These are phyloP conservation scores for Peromyscus melanophrys DNA, from an alignment of 2,797 vertebrate genomes.

Conservation along the genomic window DNA sequence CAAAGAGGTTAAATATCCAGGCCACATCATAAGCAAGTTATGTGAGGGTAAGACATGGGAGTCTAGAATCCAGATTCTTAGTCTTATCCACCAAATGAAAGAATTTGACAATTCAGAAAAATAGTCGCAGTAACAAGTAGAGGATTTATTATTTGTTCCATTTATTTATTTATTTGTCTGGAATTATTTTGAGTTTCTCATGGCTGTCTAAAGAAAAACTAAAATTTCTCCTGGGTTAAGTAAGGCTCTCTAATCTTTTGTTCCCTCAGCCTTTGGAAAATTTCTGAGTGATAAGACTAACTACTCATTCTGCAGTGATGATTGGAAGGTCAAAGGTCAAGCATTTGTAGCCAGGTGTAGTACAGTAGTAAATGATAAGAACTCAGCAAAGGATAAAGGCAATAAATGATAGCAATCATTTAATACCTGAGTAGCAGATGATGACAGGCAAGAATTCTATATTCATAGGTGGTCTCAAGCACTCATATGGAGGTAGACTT, in stretches of 20 bases:
- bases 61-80: not conserved
- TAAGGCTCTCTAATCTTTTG: not conserved
- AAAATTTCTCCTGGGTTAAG: no score
- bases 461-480: not conserved
- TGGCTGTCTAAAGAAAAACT: not conserved
- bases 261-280: not conserved
- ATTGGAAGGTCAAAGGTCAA: not conserved
- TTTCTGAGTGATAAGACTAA: not conserved
- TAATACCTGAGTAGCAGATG: not conserved
- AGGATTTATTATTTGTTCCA: not conserved
- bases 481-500: not conserved
- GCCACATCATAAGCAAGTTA: not conserved
- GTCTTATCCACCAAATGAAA: not conserved
- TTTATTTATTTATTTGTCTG: not conserved
- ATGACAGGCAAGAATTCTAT: not conserved
- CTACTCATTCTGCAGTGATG: not conserved
- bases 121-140: not conserved
- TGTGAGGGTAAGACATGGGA: not conserved
- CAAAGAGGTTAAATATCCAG: not conserved
- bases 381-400: not conserved
- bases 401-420: not conserved
- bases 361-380: not conserved
- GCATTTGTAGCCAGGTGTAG: not conserved
- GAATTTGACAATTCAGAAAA: not conserved
- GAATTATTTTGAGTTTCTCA: not conserved